Percentiles rank a stretch among this genome's conserved stretches.
Evolutionary conservation across 2,888 invertebrate genomes (phyloP).

Genomic region (Sphaerophoria taeniata): DNA sequence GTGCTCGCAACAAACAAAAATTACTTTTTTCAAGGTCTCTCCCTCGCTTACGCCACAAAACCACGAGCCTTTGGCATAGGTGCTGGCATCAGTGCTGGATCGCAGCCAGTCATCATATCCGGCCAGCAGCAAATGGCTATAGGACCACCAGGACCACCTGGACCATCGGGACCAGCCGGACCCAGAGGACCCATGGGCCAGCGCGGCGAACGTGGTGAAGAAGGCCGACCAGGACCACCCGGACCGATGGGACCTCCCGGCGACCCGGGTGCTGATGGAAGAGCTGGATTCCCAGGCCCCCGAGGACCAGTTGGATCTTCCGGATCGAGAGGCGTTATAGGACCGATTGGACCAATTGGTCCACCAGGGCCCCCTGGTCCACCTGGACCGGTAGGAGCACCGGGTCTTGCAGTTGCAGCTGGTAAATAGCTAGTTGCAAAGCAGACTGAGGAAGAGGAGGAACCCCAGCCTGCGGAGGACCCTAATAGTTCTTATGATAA

Average conservation of each 20-base stretch:
- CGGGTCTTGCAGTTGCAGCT: background rate
- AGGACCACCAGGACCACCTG: slow-evolving; percentile 70
- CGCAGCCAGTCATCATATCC: slow-evolving; percentile 23
- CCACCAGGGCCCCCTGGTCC: slow-evolving; percentile 38
- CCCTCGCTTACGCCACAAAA: slow-evolving; percentile 14
- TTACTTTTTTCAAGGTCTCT: background rate
- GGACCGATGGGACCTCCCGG: slow-evolving; percentile 59
- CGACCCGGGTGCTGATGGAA: slow-evolving; percentile 53
- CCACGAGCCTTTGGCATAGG: slow-evolving; percentile 45
- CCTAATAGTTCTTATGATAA: background rate
- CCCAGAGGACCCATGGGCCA: slow-evolving; percentile 49
- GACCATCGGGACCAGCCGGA: slow-evolving; percentile 59
- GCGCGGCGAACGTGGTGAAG: slow-evolving; percentile 53
- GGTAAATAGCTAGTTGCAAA: background rate
- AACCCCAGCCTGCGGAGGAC: background rate
- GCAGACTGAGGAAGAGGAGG: background rate
- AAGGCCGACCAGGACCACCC: slow-evolving; percentile 51
- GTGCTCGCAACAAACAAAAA: no score
- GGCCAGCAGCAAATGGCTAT: slow-evolving; percentile 34
- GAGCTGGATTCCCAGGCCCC: slow-evolving; percentile 52
- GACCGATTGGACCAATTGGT: slow-evolving; percentile 57
- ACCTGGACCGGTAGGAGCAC: slow-evolving; percentile 23
- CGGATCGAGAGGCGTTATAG: slow-evolving; percentile 45
- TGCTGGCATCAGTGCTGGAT: background rate
- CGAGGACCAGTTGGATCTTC: slow-evolving; percentile 28